A percentile compares a stretch with the other conserved stretches of the same genome.
Evolutionary conservation across 2,888 invertebrate species (phyloP).

Genomic region (Abrostola triplasia): DNA sequence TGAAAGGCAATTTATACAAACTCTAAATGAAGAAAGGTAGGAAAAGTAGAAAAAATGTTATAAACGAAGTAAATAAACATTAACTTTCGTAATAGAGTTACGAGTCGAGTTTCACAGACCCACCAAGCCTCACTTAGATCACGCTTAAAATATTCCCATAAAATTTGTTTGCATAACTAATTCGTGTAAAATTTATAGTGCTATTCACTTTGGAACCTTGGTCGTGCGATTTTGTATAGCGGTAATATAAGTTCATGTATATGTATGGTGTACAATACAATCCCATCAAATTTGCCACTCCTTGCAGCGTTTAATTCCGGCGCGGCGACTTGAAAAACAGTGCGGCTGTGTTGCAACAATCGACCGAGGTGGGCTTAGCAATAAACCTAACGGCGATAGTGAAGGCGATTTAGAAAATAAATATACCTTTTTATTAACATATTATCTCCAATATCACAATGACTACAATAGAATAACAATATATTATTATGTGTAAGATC

Average conservation of each 20-base stretch:
- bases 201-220: constrained; percentile 26
- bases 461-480: constrained; percentile 50
- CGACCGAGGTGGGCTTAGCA: constrained; percentile 42
- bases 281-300: constrained; percentile 44
- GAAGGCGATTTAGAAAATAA: constrained; percentile 50
- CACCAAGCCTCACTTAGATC: constrained; percentile 31
- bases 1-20: constrained; percentile 53
- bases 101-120: constrained; percentile 9
- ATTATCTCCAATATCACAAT: constrained; percentile 56
- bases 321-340: constrained; percentile 21
- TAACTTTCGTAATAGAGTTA: constrained; percentile 27
- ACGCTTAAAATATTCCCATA: constrained; percentile 43
- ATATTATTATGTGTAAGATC: constrained; percentile 53
- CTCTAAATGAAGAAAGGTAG: constrained; percentile 41
- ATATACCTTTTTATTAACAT: constrained; percentile 52
- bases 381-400: constrained; percentile 47
- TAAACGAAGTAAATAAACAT: constrained; percentile 38
- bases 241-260: constrained; percentile 26
- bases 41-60: constrained; percentile 20
- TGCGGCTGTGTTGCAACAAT: constrained; percentile 34
- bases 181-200: constrained; percentile 41
- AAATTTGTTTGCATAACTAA: constrained; percentile 24
- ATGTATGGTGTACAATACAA: constrained; percentile 20
- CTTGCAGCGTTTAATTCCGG: constrained; percentile 19
- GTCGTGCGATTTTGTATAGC: constrained; percentile 23